Percentiles rank a stretch among this genome's conserved stretches.
These are phyloP conservation scores for Jacana jacana DNA, from an alignment of 2,113 vertebrate species.

Conservation along the genomic window DNA sequence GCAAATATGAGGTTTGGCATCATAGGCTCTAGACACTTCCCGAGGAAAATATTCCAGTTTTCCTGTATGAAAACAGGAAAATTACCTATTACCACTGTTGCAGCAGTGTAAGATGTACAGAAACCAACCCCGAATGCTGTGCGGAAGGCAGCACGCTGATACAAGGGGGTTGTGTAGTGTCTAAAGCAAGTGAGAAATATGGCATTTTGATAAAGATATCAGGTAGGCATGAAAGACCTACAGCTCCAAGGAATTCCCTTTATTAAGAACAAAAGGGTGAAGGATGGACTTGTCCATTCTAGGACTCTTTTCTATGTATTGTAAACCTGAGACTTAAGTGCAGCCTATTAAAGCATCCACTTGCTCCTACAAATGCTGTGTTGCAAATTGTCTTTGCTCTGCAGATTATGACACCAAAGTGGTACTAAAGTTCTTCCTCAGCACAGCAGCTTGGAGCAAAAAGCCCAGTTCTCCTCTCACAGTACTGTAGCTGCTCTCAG, in stretches of 20 bases:
- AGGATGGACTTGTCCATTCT: not conserved
- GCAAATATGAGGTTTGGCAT: not conserved
- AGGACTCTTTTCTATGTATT: not conserved
- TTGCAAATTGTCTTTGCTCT: not conserved
- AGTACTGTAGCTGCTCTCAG: not conserved
- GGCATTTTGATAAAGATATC: not conserved
- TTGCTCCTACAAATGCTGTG: not conserved
- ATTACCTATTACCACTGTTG: too few relatives aligned
- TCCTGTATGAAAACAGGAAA: too few relatives aligned
- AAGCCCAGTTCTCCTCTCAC: not conserved
- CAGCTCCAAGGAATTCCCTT: not conserved
- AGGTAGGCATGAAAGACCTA: not conserved
- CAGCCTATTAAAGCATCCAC: not conserved
- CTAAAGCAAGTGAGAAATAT: not conserved
- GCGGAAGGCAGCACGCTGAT: not conserved
- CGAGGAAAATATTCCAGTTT: not conserved
- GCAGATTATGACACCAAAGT: not conserved
- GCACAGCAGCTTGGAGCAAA: not conserved
- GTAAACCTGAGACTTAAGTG: not conserved
- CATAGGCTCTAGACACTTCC: not conserved
- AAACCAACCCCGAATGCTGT: not conserved
- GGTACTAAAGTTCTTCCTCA: not conserved
- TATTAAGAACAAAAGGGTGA: not conserved
- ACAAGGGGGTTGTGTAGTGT: not conserved
- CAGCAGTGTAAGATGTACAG: not conserved